A percentile compares a stretch with the other conserved stretches of the same genome.
Evolutionary conservation across 2,888 invertebrate genomes (phyloP).

Genomic region (Cryptocheilus praepositus): DNA sequence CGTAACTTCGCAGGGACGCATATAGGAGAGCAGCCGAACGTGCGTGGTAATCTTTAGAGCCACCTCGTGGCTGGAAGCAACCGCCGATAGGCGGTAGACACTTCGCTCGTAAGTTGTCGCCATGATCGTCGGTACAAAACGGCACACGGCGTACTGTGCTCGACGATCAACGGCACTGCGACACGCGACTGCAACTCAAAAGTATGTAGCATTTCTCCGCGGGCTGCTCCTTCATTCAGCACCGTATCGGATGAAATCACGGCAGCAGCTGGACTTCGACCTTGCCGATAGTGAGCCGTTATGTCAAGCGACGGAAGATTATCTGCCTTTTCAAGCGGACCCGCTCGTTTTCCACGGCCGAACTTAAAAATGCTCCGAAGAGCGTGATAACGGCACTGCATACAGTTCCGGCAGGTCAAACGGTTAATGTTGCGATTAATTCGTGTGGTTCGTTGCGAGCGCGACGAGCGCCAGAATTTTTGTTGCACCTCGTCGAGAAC

Average conservation of each 20-base stretch:
- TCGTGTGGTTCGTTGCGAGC: no score
- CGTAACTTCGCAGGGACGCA: not conserved
- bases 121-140: slow-evolving; percentile 24
- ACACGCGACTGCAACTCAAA: slow-evolving; percentile 45
- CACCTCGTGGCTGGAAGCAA: slow-evolving; percentile 32
- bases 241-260: slow-evolving; percentile 27
- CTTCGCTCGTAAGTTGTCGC: not conserved
- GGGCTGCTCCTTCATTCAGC: slow-evolving; percentile 20
- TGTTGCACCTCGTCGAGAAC: no score
- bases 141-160: slow-evolving; percentile 27
- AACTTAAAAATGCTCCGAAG: no score
- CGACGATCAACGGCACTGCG: slow-evolving; percentile 51
- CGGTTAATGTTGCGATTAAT: no score
- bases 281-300: not conserved
- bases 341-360: no score
- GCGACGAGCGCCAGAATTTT: no score
- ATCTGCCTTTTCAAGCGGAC: no score
- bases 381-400: no score
- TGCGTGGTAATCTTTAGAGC: slow-evolving; percentile 20
- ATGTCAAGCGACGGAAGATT: slow-evolving; percentile 1
- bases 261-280: slow-evolving; percentile 23
- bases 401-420: no score
- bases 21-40: no score
- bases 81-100: no score
- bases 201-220: slow-evolving; percentile 25